phyloP scores from a whole-genome alignment of 2,113 vertebrate genomes.

The Caranx ignobilis region DNA sequence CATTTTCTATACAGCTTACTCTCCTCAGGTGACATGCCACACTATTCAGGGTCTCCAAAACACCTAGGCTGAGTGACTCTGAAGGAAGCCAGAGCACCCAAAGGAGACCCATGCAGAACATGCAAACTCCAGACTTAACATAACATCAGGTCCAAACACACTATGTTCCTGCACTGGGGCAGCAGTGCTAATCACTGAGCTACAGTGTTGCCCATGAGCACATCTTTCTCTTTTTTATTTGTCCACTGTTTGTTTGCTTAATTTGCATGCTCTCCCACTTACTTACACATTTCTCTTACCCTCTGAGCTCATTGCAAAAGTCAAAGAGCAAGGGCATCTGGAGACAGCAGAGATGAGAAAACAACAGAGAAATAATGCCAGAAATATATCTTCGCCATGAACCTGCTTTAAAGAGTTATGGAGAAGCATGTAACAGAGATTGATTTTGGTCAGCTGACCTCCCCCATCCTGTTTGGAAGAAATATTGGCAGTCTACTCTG shows the following conservation, averaged over 20 bases:
- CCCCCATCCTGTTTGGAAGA: slow-evolving; percentile 75
- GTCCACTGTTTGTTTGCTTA: slow-evolving; percentile 17
- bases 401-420: slow-evolving; percentile 74
- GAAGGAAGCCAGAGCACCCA: background rate
- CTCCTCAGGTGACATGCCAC: background rate
- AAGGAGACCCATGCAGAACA: background rate
- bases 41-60: background rate
- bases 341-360: slow-evolving; percentile 47
- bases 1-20: background rate
- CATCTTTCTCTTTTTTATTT: slow-evolving; percentile 23
- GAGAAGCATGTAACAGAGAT: slow-evolving; percentile 69
- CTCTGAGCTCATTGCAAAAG: slow-evolving; percentile 29
- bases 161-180: background rate
- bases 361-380: slow-evolving; percentile 40
- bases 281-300: background rate
- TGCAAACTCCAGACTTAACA: slow-evolving; percentile 10
- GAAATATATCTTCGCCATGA: slow-evolving; percentile 66
- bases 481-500: slow-evolving; percentile 80
- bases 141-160: slow-evolving; percentile 17
- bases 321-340: slow-evolving; percentile 52
- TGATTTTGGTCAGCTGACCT: slow-evolving; percentile 80
- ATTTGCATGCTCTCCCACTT: slow-evolving; percentile 31
- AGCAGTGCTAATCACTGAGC: slow-evolving; percentile 19
- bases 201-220: slow-evolving; percentile 22
- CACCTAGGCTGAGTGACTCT: background rate